phyloP scores from a whole-genome alignment of 1,140 invertebrate species.

The Dendrolimus kikuchii region DNA sequence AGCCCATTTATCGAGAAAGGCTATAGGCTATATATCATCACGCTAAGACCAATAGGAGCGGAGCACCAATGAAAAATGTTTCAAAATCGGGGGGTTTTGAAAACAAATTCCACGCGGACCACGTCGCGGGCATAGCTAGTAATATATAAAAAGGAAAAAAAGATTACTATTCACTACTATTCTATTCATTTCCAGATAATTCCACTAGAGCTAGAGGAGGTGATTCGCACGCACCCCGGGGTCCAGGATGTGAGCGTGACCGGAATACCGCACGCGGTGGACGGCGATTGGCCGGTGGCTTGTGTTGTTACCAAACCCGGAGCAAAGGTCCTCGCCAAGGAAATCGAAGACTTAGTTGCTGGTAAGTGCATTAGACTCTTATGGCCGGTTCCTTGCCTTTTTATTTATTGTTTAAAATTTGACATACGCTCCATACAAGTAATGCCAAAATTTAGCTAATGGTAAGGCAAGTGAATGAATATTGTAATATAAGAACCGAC shows the following conservation, averaged over 20 bases:
- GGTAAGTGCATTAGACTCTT: conserved; percentile 15
- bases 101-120: too few relatives aligned
- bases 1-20: too few relatives aligned
- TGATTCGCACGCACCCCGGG: conserved; percentile 71
- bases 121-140: too few relatives aligned
- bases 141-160: too few relatives aligned
- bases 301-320: conserved; percentile 71
- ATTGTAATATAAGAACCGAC: background rate
- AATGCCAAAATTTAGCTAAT: too few relatives aligned
- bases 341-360: conserved; percentile 73
- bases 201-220: conserved; percentile 86
- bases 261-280: conserved; percentile 78
- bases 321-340: conserved; percentile 52
- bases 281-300: conserved; percentile 82
- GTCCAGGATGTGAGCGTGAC: conserved; percentile 85
- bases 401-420: background rate
- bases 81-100: too few relatives aligned
- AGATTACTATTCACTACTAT: too few relatives aligned
- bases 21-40: too few relatives aligned
- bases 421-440: too few relatives aligned
- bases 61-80: too few relatives aligned
- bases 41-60: too few relatives aligned
- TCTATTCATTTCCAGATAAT: conserved; percentile 76
- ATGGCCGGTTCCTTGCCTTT: background rate
- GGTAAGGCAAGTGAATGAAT: too few relatives aligned